Conservation (phyloP, 2,888 invertebrate species). For the Campoletis raptor region DNA sequence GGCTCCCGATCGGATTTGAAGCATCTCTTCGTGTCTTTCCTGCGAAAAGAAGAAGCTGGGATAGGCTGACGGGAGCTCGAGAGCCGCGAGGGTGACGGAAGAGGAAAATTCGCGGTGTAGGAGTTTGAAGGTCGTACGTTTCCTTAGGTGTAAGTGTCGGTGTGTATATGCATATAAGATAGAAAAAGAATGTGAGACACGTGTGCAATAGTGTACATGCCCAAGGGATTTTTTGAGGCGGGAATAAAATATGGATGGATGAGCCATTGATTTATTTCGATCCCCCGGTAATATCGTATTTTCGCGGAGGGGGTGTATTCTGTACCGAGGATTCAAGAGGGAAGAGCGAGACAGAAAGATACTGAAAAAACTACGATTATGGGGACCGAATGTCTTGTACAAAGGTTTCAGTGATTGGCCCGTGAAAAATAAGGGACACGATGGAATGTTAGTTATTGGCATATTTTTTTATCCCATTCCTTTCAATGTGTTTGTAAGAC, state of each 20-base stretch:
- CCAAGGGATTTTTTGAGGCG: conserved; percentile 72
- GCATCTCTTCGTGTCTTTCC: conserved; percentile 73
- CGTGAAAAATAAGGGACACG: conserved; percentile 12
- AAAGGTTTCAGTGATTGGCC: conserved; percentile 41
- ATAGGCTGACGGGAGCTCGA: conserved; percentile 51
- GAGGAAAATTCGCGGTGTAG: conserved; percentile 64
- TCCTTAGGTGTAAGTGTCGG: conserved; percentile 60
- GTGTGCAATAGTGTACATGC: conserved; percentile 63
- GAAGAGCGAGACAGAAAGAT: conserved; percentile 21
- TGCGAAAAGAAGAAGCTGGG: conserved; percentile 68
- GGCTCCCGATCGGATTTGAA: conserved; percentile 82
- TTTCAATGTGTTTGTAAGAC: conserved; percentile 20
- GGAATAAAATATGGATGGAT: conserved; percentile 84
- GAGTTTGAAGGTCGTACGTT: conserved; percentile 65
- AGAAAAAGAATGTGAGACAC: conserved; percentile 53
- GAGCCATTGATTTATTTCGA: conserved; percentile 84
- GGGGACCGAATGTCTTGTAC: conserved; percentile 52
- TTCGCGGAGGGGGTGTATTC: conserved; percentile 63
- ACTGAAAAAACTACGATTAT: conserved; percentile 70
- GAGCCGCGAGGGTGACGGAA: conserved; percentile 61
- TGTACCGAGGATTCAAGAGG: conserved; percentile 40
- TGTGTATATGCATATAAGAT: conserved; percentile 50
- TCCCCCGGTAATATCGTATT: conserved; percentile 83
- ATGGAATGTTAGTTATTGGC: conserved; percentile 31
- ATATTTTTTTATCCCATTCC: conserved; percentile 1